Base-by-base conservation (phyloP, 2,797 vertebrate genomes). In the Periophthalmus magnuspinnatus region DNA sequence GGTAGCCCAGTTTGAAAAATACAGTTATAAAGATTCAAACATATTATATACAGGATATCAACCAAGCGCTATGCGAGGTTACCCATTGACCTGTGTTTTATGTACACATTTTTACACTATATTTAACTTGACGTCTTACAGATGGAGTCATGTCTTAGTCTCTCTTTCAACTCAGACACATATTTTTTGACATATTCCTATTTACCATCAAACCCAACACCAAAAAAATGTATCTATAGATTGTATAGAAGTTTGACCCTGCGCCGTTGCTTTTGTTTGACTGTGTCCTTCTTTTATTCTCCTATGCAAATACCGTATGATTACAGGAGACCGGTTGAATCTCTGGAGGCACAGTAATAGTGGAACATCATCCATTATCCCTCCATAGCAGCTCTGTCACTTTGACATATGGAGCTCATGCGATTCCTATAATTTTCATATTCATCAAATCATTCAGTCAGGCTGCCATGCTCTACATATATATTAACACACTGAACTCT, bases 301-400 rank as follows among this genome's bases (percentile, higher is more conserved):
- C 28, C 63, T 32, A 32, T 65, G 63, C 63, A 33, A 32, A 50
- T 65, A 65, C 47, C 2, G 13, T 19, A 4, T 34, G 63, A 50
- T 65, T 50, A 8, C 33, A 65, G 24, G 3, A 64, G 45, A 50
- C 45, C n/a, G 28, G 47, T 13, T 11, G 22, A 50, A 11, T 50
- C 63, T 32, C 63, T 19, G 22, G 41, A 38, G 63, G 28, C 45
- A n/a, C 62, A 60, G 4, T 45, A 62, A 45, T 17, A 50, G 45
- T 65, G 45, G 28, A 65, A 65, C 45, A 50, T 65, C 63, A 65
- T 65, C 24, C 28, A 65, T 65, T 65, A 65, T 65, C 22, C 22
- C 45, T 33, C 61, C 22, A 33, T 21, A 65, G 24, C 45, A 52
- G 16, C 63, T 33, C 47, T 17, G 24, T 19, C 24, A 16, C 41